Conservation (phyloP, 2,888 invertebrate species). For the Leucophenga montana region DNA sequence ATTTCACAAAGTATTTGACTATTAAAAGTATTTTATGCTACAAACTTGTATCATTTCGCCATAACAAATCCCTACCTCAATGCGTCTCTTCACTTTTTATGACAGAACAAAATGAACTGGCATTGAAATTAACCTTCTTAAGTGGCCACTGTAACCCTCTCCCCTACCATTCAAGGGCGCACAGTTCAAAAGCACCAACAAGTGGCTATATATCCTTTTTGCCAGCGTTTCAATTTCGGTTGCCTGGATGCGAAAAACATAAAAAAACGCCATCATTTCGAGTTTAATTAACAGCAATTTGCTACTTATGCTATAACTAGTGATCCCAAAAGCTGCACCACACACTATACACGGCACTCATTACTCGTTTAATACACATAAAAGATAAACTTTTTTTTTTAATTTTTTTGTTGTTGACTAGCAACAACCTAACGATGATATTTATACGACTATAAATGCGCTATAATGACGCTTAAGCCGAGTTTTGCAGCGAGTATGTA, state of each 20-base stretch:
- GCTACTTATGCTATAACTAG: no score
- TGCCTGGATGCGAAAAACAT: background rate
- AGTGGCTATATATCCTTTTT: no score
- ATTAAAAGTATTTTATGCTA: background rate
- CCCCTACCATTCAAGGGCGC: no score
- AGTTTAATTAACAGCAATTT: conserved; percentile 61
- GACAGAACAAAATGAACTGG: background rate
- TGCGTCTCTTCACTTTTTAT: background rate
- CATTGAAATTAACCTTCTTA: conserved; percentile 11
- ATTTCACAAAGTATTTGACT: no score
- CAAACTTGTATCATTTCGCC: background rate
- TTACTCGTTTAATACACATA: background rate
- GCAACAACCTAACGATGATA: conserved; percentile 57
- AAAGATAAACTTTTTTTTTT: no score
- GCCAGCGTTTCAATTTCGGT: no score
- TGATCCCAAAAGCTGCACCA: conserved; percentile 38
- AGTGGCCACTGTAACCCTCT: background rate
- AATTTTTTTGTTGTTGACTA: no score
- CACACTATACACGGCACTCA: conserved; percentile 42
- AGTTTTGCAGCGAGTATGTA: background rate
- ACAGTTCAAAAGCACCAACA: no score
- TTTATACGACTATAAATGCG: conserved; percentile 59
- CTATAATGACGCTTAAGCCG: conserved; percentile 54
- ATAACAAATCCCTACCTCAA: background rate
- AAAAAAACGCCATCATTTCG: conserved; percentile 52